Evolutionary conservation across 1,140 invertebrate genomes (phyloP).

Genomic region (Polypedilum pembai): DNA sequence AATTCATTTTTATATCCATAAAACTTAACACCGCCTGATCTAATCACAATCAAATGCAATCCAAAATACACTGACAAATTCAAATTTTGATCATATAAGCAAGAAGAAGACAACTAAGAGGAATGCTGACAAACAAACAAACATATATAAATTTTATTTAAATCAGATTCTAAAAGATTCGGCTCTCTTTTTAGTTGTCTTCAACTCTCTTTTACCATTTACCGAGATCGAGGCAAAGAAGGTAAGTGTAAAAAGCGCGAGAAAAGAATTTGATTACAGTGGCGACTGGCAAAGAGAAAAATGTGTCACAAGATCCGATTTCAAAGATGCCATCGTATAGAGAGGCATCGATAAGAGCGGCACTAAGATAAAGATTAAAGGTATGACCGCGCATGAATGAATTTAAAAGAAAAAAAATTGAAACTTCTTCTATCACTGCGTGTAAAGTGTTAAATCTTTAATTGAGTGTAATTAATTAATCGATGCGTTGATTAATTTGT

Average conservation of each 20-base stretch:
- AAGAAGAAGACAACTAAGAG: constrained; percentile 6
- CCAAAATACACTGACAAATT: no score
- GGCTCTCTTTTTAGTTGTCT: not conserved
- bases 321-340: not conserved
- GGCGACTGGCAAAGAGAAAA: not conserved
- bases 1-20: no score
- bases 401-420: no score
- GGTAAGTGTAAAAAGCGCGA: not conserved
- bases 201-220: not conserved
- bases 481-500: constrained; percentile 23
- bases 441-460: constrained; percentile 21
- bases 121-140: constrained; percentile 24
- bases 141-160: constrained; percentile 23
- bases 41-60: no score
- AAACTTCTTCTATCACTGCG: no score
- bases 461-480: constrained; percentile 27
- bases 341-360: constrained; percentile 8
- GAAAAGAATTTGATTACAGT: constrained; percentile 14
- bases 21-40: no score
- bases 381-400: not conserved
- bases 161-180: constrained; percentile 21
- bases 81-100: no score
- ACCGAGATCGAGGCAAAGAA: not conserved
- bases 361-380: not conserved
- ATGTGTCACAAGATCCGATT: not conserved